These are phyloP conservation scores for Drepana arcuata DNA, from an alignment of 1,140 invertebrate genomes.

Conservation along the genomic window DNA sequence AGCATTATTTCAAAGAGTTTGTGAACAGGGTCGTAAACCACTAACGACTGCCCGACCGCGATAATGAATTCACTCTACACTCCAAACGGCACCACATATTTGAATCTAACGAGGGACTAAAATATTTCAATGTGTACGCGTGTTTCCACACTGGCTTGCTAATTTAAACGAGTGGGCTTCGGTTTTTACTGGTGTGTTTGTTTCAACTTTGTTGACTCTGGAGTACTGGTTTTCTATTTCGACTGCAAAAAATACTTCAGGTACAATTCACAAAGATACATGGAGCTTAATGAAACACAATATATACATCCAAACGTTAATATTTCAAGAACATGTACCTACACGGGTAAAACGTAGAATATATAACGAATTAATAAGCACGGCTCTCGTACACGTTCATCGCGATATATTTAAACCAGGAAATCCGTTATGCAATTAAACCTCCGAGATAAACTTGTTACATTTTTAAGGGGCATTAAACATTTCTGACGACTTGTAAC, in stretches of 20 bases:
- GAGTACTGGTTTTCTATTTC: too few relatives aligned
- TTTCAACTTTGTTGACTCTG: too few relatives aligned
- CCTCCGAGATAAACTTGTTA: slow-evolving; percentile 22
- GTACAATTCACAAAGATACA: too few relatives aligned
- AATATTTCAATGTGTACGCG: slow-evolving; percentile 28
- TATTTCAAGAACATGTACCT: too few relatives aligned
- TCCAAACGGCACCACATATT: slow-evolving; percentile 39
- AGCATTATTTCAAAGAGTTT: slow-evolving; percentile 61
- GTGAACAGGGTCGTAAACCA: slow-evolving; percentile 56
- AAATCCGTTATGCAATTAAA: slow-evolving; percentile 20
- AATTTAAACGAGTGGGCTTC: too few relatives aligned
- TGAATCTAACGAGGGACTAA: slow-evolving; percentile 57
- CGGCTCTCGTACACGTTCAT: not conserved
- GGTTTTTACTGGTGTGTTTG: too few relatives aligned
- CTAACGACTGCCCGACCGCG: slow-evolving; percentile 61
- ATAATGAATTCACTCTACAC: slow-evolving; percentile 62
- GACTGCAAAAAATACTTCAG: too few relatives aligned
- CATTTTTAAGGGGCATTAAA: slow-evolving; percentile 20
- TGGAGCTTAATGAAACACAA: too few relatives aligned
- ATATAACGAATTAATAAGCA: slow-evolving; percentile 3
- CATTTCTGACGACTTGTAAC: slow-evolving; percentile 20
- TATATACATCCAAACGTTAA: too few relatives aligned
- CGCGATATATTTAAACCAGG: too few relatives aligned
- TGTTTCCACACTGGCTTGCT: too few relatives aligned
- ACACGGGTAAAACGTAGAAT: not conserved